Evolutionary conservation across 2,888 invertebrate genomes (phyloP), one percentile per base, ranked within the genome.

Genomic region (Hyles lineata): DNA sequence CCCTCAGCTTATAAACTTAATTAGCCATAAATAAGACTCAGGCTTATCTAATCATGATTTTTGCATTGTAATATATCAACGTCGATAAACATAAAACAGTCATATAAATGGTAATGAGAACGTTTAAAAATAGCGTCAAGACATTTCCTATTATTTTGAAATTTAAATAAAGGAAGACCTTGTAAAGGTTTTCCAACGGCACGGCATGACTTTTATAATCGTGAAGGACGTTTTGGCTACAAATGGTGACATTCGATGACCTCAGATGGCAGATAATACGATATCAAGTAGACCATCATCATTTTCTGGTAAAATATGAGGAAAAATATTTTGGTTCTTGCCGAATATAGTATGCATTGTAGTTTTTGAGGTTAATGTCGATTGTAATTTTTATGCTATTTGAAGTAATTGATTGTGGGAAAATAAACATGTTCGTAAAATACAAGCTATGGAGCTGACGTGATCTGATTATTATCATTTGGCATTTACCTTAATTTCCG

Each of bases 101-200:
- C 19, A n/a, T 55, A 7, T 55, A 55, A 55, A 55, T 55, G 55
- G 5, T 55, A 55, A 55, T 55, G n/a, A 55, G 19, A 7, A n/a
- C 6, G 35, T 63, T 21, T 43, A 63, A 63, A n/a, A 35, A 63
- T 15, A 50, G 43, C 8, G 6, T 7, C 55, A n/a, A 23, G 21
- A 50, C 23, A 67, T 43, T 67, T 67, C 23, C 23, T 67, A 23
- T 43, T 67, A 50, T 67, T 43, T 50, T 67, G 50, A 67, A 67
- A 67, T 23, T 50, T 43, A 67, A 67, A 67, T 67, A 23, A 17
- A 15, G 21, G 67, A 50, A 17, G 23, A 17, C 50, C 67, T 67
- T 25, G 63, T 15, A n/a, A 55, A 55, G 17, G 55, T 19, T 67
- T 23, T 15, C 21, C 17, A 43, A 67, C 21, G 35, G 43, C n/a